These are phyloP conservation scores for Coelopa frigida DNA, from an alignment of 1,140 invertebrate genomes.

Conservation along the genomic window DNA sequence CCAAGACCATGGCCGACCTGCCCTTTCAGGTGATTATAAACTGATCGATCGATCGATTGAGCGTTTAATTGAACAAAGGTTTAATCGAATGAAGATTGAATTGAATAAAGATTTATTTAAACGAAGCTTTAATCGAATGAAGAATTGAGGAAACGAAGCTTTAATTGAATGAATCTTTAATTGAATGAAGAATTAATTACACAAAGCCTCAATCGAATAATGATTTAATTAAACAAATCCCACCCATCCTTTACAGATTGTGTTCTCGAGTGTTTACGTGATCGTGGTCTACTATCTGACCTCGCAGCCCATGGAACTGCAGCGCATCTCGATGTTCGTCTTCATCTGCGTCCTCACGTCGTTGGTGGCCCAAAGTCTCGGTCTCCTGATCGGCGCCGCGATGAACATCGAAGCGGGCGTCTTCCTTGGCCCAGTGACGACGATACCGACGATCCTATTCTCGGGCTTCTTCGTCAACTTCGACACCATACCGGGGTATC, in stretches of 20 bases:
- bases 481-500: slow-evolving; percentile 82
- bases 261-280: slow-evolving; percentile 84
- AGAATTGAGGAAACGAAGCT: too few relatives aligned
- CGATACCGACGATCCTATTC: slow-evolving; percentile 85
- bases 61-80: too few relatives aligned
- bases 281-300: slow-evolving; percentile 94
- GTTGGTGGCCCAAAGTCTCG: slow-evolving; percentile 85
- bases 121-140: too few relatives aligned
- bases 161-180: too few relatives aligned
- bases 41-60: too few relatives aligned
- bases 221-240: not conserved
- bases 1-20: slow-evolving; percentile 89
- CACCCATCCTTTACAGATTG: slow-evolving; percentile 54
- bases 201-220: not conserved
- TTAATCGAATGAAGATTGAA: too few relatives aligned
- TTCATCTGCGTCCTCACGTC: slow-evolving; percentile 82
- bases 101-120: too few relatives aligned
- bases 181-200: not conserved
- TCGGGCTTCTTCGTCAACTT: slow-evolving; percentile 93
- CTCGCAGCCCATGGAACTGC: slow-evolving; percentile 79
- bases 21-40: slow-evolving; percentile 88
- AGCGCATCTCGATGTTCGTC: slow-evolving; percentile 81
- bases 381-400: slow-evolving; percentile 84
- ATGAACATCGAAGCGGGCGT: slow-evolving; percentile 84
- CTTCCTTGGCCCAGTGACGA: slow-evolving; percentile 84